Conservation (phyloP, 2,888 invertebrate genomes). For the Perizoma flavofasciatum region DNA sequence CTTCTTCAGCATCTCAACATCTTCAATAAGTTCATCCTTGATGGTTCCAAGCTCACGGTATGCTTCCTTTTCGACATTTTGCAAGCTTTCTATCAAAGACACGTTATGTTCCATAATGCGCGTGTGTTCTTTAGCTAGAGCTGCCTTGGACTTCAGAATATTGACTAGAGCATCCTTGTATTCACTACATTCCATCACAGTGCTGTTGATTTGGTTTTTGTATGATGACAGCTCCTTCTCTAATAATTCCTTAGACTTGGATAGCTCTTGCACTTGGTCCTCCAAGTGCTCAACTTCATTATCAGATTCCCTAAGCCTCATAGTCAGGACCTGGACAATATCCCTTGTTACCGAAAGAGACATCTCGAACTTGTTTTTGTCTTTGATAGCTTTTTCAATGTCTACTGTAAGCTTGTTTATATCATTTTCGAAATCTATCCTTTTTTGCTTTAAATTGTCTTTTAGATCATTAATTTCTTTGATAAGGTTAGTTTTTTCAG, state of each 20-base stretch:
- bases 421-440: conserved; percentile 72
- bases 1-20: conserved; percentile 72
- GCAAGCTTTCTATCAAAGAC: conserved; percentile 73
- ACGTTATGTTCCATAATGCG: conserved; percentile 80
- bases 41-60: conserved; percentile 76
- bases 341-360: conserved; percentile 84
- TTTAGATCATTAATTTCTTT: conserved; percentile 63
- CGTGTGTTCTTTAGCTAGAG: conserved; percentile 72
- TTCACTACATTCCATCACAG: conserved; percentile 71
- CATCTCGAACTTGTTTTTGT: conserved; percentile 83
- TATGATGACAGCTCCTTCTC: conserved; percentile 65
- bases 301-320: conserved; percentile 83
- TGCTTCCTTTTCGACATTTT: conserved; percentile 76
- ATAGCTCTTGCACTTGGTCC: conserved; percentile 62
- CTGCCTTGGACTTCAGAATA: conserved; percentile 76
- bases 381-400: conserved; percentile 71
- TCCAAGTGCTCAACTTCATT: conserved; percentile 83
- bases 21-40: conserved; percentile 75
- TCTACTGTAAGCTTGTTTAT: conserved; percentile 71
- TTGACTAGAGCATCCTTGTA: conserved; percentile 77
- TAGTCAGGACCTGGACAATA: conserved; percentile 84
- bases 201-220: conserved; percentile 66
- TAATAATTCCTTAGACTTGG: conserved; percentile 61
- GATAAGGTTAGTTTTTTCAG: conserved; percentile 54
- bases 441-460: conserved; percentile 65